Evolutionary conservation across 53 echinoderm and acorn worm species (phyloP).

Genomic region (Apostichopus leukothele): DNA sequence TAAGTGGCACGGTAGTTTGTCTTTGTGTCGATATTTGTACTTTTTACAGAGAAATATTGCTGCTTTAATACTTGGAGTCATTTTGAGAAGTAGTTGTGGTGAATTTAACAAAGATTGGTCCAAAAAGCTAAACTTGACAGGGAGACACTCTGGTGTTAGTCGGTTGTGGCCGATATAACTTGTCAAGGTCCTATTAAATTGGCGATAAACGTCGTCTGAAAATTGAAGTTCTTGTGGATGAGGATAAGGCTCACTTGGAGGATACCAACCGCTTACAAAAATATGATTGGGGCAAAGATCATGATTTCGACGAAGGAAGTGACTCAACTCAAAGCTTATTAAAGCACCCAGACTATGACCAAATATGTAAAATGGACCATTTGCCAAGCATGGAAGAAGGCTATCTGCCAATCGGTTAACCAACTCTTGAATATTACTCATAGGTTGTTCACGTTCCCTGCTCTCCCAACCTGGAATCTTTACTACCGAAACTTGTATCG

Average conservation of each 20-base stretch:
- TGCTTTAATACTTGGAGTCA: constrained; percentile 85
- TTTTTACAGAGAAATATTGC: constrained; percentile 87
- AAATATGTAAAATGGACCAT: constrained; percentile 84
- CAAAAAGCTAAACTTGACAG: constrained; percentile 90
- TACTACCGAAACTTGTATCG: constrained; percentile 74
- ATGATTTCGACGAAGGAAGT: constrained; percentile 75
- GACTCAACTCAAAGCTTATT: constrained; percentile 88
- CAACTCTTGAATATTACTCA: constrained; percentile 75
- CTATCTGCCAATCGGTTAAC: constrained; percentile 75
- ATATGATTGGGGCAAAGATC: constrained; percentile 74
- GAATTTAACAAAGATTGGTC: constrained; percentile 81
- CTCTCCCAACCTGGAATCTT: constrained; percentile 96
- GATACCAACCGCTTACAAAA: constrained; percentile 93
- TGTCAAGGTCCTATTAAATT: constrained; percentile 76
- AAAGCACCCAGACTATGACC: constrained; percentile 94
- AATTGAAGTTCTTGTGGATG: constrained; percentile 91
- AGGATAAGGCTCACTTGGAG: constrained; percentile 87
- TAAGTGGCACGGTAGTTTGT: constrained; percentile 75
- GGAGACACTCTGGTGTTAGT: constrained; percentile 66
- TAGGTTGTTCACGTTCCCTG: constrained; percentile 81
- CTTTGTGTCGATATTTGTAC: constrained; percentile 83
- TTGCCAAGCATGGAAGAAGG: constrained; percentile 65
- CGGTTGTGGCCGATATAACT: constrained; percentile 68
- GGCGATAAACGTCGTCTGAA: constrained; percentile 71
- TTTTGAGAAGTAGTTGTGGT: constrained; percentile 75